Evolutionary conservation across 2,113 vertebrate genomes (phyloP).

Genomic region (Syngnathus floridae): DNA sequence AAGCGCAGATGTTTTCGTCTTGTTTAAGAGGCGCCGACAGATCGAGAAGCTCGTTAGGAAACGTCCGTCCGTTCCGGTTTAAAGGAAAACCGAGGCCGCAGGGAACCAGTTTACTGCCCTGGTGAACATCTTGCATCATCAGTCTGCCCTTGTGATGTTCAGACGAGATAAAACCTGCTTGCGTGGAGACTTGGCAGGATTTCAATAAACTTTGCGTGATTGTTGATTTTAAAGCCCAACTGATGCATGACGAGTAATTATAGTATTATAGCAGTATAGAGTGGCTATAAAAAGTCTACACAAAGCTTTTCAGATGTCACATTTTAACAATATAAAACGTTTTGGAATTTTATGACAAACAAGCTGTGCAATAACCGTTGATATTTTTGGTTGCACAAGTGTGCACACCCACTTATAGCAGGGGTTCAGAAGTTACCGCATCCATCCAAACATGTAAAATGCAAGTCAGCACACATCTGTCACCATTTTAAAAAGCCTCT

Average conservation of each 20-base stretch:
- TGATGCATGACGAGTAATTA: constrained; percentile 1
- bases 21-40: constrained; percentile 36
- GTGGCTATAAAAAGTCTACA: not conserved
- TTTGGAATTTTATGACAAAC: no score
- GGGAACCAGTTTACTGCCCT: constrained; percentile 24
- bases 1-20: constrained; percentile 27
- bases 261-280: not conserved
- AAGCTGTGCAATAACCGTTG: no score
- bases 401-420: no score
- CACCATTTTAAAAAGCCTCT: no score
- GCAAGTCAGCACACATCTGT: no score
- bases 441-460: no score
- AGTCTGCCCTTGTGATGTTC: constrained; percentile 35
- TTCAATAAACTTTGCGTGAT: constrained; percentile 33
- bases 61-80: constrained; percentile 28
- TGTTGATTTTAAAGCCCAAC: not conserved
- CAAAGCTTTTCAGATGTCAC: not conserved
- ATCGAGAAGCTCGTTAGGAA: constrained; percentile 33
- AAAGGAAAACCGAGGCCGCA: constrained; percentile 21
- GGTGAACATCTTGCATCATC: constrained; percentile 39
- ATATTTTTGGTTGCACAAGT: no score
- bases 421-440: no score
- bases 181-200: constrained; percentile 4
- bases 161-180: not conserved
- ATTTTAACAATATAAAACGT: no score